Conservation (phyloP, 2,113 vertebrate species). For the Sinocyclocheilus maitianheensis region DNA sequence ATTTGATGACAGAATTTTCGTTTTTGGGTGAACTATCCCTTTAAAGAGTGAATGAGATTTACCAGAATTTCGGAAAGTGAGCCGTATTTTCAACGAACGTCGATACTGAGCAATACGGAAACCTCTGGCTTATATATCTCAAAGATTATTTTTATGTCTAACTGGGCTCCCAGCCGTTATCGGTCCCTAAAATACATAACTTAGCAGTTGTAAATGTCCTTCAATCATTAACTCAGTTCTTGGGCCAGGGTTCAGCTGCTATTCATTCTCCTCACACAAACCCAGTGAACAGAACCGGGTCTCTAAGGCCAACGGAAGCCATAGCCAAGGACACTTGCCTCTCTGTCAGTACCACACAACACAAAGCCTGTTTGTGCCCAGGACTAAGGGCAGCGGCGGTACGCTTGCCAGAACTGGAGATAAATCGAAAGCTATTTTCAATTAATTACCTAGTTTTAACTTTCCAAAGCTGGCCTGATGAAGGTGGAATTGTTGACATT, state of each 20-base stretch:
- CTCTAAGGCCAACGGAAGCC: constrained; percentile 33
- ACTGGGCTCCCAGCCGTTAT: constrained; percentile 60
- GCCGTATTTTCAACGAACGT: neutral
- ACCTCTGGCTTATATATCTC: neutral
- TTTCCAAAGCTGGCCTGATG: constrained; percentile 55
- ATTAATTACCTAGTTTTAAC: constrained; percentile 55
- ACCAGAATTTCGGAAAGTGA: constrained; percentile 11
- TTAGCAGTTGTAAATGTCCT: constrained; percentile 65
- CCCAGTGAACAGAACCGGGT: constrained; percentile 30
- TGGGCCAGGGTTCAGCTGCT: constrained; percentile 55
- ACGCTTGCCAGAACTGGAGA: constrained; percentile 42
- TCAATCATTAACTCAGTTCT: constrained; percentile 75
- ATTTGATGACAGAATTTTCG: neutral
- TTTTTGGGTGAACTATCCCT: neutral
- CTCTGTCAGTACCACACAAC: constrained; percentile 44
- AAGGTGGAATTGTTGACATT: constrained; percentile 14
- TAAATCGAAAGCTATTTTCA: constrained; percentile 54
- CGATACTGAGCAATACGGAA: neutral
- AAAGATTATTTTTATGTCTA: constrained; percentile 44
- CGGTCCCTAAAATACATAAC: constrained; percentile 63
- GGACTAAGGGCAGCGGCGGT: constrained; percentile 36
- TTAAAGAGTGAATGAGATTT: constrained; percentile 55
- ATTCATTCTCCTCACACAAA: constrained; percentile 30
- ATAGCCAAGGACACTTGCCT: constrained; percentile 49
- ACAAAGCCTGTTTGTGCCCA: constrained; percentile 60